Percentiles rank a stretch among this genome's conserved stretches.
phyloP scores from a whole-genome alignment of 2,797 vertebrate genomes.

The Poecilia wingei region DNA sequence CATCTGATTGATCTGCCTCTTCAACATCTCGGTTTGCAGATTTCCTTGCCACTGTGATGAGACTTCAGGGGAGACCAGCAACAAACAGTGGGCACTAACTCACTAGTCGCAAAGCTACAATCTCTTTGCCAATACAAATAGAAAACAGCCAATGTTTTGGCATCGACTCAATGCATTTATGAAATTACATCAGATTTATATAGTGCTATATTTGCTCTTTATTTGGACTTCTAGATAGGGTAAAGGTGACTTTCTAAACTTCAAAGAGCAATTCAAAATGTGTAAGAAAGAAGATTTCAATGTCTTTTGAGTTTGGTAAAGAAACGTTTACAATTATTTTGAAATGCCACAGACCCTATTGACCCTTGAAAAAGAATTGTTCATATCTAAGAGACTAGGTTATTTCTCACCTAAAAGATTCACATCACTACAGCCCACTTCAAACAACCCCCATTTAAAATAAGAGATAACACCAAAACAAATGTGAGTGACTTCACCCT shows the following conservation, averaged over 20 bases:
- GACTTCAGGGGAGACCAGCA: neutral
- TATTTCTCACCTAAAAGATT: slow-evolving; percentile 6
- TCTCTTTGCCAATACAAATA: neutral
- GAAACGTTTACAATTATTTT: neutral
- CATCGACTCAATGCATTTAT: neutral
- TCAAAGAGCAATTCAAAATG: neutral
- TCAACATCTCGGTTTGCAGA: neutral
- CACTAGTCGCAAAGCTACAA: neutral
- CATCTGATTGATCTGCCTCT: neutral
- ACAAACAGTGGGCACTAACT: neutral
- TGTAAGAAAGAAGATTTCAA: neutral
- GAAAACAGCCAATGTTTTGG: neutral
- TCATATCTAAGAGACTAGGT: slow-evolving; percentile 13
- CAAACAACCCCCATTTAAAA: slow-evolving; percentile 11
- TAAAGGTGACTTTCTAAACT: neutral
- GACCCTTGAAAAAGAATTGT: neutral
- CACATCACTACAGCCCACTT: neutral
- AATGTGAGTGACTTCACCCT: slow-evolving; percentile 1
- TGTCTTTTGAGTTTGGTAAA: neutral
- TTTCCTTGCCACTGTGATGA: neutral
- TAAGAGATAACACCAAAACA: neutral
- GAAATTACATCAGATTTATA: too few relatives aligned
- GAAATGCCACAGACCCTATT: neutral
- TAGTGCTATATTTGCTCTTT: too few relatives aligned
- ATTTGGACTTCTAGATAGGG: neutral